phyloP scores from a whole-genome alignment of 2,888 invertebrate species.

The Stenodema calcarata region DNA sequence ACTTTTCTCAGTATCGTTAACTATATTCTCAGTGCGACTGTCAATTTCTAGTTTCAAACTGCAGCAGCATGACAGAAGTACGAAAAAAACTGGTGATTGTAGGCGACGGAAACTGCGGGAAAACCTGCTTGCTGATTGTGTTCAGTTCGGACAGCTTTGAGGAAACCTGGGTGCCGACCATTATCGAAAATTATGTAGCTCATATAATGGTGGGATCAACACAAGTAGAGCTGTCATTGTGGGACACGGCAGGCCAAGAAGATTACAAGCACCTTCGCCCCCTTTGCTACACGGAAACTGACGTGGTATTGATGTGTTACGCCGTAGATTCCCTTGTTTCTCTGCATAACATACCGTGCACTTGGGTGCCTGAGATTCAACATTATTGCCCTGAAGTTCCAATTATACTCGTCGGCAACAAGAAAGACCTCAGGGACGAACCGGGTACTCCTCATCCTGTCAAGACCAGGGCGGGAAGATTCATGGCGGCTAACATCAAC shows the following conservation, averaged over 20 bases:
- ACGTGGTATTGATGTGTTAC: conserved; percentile 71
- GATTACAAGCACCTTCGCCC: conserved; percentile 62
- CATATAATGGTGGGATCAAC: background rate
- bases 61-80: background rate
- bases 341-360: conserved; percentile 69
- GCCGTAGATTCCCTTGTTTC: conserved; percentile 70
- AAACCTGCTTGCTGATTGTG: conserved; percentile 31
- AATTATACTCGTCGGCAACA: conserved; percentile 70
- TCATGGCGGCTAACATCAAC: conserved; percentile 51
- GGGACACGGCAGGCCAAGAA: conserved; percentile 66
- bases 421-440: conserved; percentile 61
- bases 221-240: conserved; percentile 63
- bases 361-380: conserved; percentile 70
- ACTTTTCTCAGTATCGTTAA: too few species aligned
- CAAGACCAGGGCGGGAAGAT: background rate
- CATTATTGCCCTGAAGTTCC: conserved; percentile 72
- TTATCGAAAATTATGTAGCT: conserved; percentile 18
- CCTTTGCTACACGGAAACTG: conserved; percentile 69
- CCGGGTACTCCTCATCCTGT: background rate
- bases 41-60: too few species aligned
- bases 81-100: conserved; percentile 40
- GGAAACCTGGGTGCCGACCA: conserved; percentile 2
- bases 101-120: conserved; percentile 35
- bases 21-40: too few species aligned
- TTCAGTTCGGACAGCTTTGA: conserved; percentile 1